A percentile compares a stretch with the other conserved stretches of the same genome.
These are phyloP conservation scores for Hestina assimilis DNA, from an alignment of 1,140 invertebrate species.

Conservation along the genomic window DNA sequence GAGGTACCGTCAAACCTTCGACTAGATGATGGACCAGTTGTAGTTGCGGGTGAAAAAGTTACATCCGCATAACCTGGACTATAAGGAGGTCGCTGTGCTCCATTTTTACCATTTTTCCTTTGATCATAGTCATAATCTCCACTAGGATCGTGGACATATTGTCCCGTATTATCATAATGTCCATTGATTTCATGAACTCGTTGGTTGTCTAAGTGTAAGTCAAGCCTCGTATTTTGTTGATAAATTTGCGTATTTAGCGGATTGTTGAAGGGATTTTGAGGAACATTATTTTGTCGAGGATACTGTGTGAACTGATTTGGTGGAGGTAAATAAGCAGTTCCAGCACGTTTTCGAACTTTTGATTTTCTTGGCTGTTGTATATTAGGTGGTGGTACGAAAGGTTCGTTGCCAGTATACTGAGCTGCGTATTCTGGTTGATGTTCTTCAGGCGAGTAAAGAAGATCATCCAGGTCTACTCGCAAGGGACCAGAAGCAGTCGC, in stretches of 20 bases:
- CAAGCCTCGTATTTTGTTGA: constrained; percentile 59
- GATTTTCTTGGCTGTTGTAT: constrained; percentile 46
- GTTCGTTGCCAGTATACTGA: constrained; percentile 51
- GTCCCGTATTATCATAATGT: constrained; percentile 62
- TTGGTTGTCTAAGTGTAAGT: constrained; percentile 57
- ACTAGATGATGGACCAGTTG: constrained; percentile 59
- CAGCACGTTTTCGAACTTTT: constrained; percentile 66
- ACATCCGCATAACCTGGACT: constrained; percentile 57
- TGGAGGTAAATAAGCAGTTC: constrained; percentile 65
- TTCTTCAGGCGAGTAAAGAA: constrained; percentile 62
- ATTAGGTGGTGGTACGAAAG: constrained; percentile 52
- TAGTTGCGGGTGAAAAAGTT: constrained; percentile 53
- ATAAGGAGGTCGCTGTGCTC: constrained; percentile 34
- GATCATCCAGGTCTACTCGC: constrained; percentile 56
- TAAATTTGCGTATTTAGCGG: constrained; percentile 60
- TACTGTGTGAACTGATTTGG: constrained; percentile 66
- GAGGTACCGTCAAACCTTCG: constrained; percentile 59
- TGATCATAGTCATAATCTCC: constrained; percentile 74
- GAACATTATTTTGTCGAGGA: constrained; percentile 49
- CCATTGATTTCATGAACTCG: constrained; percentile 54
- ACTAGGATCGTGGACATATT: constrained; percentile 66
- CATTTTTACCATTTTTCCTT: constrained; percentile 48
- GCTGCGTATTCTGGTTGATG: constrained; percentile 49
- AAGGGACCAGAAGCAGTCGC: constrained; percentile 48
- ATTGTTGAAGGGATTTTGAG: constrained; percentile 55